Base-by-base conservation (phyloP, 2,113 vertebrate genomes). In the Pedionomus torquatus region DNA sequence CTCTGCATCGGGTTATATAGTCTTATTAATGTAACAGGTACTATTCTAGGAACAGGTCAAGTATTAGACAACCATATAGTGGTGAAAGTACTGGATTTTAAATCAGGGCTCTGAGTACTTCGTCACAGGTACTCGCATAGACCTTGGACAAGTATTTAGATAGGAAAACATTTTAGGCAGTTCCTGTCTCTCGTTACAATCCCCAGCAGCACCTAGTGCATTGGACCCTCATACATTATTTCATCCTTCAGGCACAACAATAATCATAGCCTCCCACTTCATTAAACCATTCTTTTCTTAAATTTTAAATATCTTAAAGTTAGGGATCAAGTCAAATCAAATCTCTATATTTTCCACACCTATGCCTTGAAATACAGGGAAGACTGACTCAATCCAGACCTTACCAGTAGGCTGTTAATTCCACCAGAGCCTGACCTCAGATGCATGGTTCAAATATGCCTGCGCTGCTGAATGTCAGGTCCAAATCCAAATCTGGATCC, bases 401-500 rank as follows among this genome's bases (percentile, higher is more conserved):
- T 76, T 26, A 54, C 61, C 57, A 64, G 46, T 33, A 69, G 78
- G 63, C 11, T 37, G 15, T 54, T 65, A 39, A 69, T 37, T 80
- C 44, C 30, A 30, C 41, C 43, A 76, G 49, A 78, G 28, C 41
- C 66, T 87, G 86, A 87, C 70, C 87, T 87, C 57, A 79, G 57
- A 79, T 1, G 6, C 9, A 69, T 23, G n/a, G 74, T 79, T 83
- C 72, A 94, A 69, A 89, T 39, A 5, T 69, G 72, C 39, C 33
- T 68, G 20, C 19, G 13, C 48, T 87, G 90, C 68, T 57, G 54
- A 91, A 87, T 0, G 23, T 52, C 44, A 51, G 54, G 83, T 89
- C 83, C 70, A 91, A 87, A 84, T 54, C 44, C 87, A 89, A 94
- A 94, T 96, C 92, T 96, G 83, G 89, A 87, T 91, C 77, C 90